Base-by-base conservation (phyloP, 2,888 invertebrate genomes). In the Nomada fucata region DNA sequence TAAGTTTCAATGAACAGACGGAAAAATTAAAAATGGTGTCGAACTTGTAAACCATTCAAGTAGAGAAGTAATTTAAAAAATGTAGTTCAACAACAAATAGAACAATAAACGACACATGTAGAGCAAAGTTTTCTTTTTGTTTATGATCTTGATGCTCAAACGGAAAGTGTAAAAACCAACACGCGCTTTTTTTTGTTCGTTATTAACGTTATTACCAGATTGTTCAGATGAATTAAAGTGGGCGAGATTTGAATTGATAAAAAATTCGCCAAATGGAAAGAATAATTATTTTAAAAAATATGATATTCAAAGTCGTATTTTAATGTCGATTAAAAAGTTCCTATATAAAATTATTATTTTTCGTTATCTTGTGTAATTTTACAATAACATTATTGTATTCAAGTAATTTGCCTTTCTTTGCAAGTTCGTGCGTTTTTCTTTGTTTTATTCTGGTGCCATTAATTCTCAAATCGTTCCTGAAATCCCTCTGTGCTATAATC, bases 381-480 rank as follows among this genome's bases (percentile, higher is more conserved):
- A 29, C 3, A 10, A 52, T 57, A 47, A 44, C 15, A 57, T 36
- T 36, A 67, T 44, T 36, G 42, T 29, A 10, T 2, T 47, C 13
- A 7, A n/a, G 60, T 59, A 10, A 60, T 71, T 55, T 57, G 29
- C 18, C 23, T 23, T 59, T 52, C 47, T 60, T 47, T 59, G 36
- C 47, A 36, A 36, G 20, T 50, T 50, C 26, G 11, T 29, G 36
- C 18, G 18, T 53, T 5, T 55, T 11, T n/a, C 4, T 67, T 64
- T 29, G 11, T 42, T 69, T 59, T 23, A 20, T 70, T 70, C 36
- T 50, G 65, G 65, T 84, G 75, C 71, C 81, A 84, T 78, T 71
- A 57, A 52, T 69, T n/a, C 52, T 69, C 47, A 50, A 79, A 72
- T 60, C 67, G 60, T 77, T 86, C 71, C 71, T 55, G 50, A 64